Conservation (phyloP, 2,888 invertebrate species). For the Acholoe squamosa region DNA sequence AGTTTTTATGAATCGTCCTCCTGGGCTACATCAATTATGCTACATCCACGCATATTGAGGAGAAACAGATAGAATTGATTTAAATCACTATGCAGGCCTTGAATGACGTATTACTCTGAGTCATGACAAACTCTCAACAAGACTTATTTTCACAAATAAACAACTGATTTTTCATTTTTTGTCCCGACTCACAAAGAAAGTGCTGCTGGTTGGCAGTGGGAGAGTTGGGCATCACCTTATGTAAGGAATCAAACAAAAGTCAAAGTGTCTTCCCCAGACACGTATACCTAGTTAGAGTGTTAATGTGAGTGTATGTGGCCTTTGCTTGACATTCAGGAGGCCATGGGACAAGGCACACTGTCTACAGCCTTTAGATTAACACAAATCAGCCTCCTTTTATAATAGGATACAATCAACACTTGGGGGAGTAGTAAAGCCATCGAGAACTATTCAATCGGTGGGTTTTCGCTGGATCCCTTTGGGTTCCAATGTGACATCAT, state of each 20-base stretch:
- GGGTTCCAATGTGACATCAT: too few species aligned
- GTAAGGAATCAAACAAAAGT: conserved; percentile 21
- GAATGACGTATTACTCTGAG: neutral
- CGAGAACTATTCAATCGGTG: neutral
- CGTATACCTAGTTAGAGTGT: conserved; percentile 1
- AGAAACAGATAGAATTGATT: too few species aligned
- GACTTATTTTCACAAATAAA: conserved; percentile 2
- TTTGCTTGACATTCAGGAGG: neutral
- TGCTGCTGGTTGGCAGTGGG: neutral
- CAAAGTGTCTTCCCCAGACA: neutral
- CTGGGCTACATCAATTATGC: too few species aligned
- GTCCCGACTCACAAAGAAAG: conserved; percentile 15
- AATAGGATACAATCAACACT: neutral
- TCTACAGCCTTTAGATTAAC: neutral
- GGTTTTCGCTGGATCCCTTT: neutral
- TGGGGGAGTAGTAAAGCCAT: neutral
- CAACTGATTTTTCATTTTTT: neutral
- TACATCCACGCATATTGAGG: too few species aligned
- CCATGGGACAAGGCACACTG: neutral
- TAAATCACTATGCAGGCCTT: too few species aligned
- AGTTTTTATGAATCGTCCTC: too few species aligned
- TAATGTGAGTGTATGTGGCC: neutral
- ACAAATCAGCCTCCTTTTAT: neutral
- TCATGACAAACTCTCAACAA: neutral
- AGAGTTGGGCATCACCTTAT: neutral